Conservation (phyloP, 2,797 vertebrate species). For the Urophycis tenuis region DNA sequence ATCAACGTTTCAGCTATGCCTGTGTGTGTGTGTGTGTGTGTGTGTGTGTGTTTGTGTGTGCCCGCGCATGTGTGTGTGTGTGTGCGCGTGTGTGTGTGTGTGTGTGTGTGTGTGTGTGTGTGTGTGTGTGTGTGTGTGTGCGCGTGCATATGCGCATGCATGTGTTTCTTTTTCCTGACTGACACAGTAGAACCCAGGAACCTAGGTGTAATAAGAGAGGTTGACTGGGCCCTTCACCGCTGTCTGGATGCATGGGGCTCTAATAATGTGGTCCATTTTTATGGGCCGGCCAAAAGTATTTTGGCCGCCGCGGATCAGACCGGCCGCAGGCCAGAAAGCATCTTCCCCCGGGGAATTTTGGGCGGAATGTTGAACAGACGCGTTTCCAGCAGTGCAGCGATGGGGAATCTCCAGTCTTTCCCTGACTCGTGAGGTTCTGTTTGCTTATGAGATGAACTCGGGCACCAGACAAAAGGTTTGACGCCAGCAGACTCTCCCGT, state of each 20-base stretch:
- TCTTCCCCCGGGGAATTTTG: background rate
- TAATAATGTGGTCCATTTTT: background rate
- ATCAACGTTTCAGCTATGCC: constrained; percentile 15
- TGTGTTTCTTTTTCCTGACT: background rate
- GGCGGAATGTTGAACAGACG: background rate
- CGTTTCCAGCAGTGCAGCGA: background rate
- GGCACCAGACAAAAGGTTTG: background rate
- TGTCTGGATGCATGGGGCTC: background rate
- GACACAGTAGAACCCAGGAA: background rate
- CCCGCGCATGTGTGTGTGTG: background rate
- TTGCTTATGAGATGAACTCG: background rate
- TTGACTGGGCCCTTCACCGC: background rate
- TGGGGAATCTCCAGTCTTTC: constrained; percentile 1
- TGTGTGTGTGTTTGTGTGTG: background rate
- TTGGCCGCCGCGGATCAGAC: background rate
- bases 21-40: background rate
- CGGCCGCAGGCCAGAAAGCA: background rate
- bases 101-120: background rate
- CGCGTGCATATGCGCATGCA: too few relatives aligned
- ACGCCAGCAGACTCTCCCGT: background rate
- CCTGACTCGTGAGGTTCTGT: background rate
- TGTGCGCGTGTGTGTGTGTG: background rate
- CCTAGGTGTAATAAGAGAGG: background rate
- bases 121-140: background rate
- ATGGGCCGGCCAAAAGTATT: background rate